These are phyloP conservation scores for Zaprionus camerounensis DNA, from an alignment of 1,140 invertebrate species.

Conservation along the genomic window DNA sequence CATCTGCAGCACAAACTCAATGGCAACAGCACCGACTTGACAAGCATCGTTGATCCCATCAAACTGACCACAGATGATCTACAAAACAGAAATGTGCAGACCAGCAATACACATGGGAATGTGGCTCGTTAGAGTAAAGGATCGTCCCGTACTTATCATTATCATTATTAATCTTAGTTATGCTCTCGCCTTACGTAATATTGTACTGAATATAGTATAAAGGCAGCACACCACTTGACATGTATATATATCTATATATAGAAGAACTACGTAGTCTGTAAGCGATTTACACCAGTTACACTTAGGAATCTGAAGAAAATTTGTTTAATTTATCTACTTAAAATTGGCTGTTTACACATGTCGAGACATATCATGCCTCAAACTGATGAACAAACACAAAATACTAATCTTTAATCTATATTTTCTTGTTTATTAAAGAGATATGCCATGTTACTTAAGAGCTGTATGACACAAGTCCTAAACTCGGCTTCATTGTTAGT, in stretches of 20 bases:
- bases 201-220: conserved; percentile 35
- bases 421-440: conserved; percentile 52
- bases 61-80: conserved; percentile 57
- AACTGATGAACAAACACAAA: conserved; percentile 48
- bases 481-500: conserved; percentile 24
- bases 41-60: conserved; percentile 44
- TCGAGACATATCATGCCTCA: conserved; percentile 52
- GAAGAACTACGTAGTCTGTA: conserved; percentile 51
- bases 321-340: conserved; percentile 65
- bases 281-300: conserved; percentile 42
- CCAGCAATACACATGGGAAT: conserved; percentile 36
- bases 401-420: conserved; percentile 41
- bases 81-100: conserved; percentile 52
- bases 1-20: conserved; percentile 73
- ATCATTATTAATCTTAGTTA: conserved; percentile 41
- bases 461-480: not conserved
- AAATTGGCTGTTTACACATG: conserved; percentile 44
- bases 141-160: conserved; percentile 20
- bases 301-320: conserved; percentile 43
- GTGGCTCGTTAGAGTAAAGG: not conserved
- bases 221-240: conserved; percentile 61
- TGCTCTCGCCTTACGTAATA: conserved; percentile 32
- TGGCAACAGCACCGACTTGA: conserved; percentile 40
- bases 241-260: conserved; percentile 56
- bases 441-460: conserved; percentile 77